Evolutionary conservation across 2,888 invertebrate species (phyloP).

Genomic region (Hoplodrina blanda): DNA sequence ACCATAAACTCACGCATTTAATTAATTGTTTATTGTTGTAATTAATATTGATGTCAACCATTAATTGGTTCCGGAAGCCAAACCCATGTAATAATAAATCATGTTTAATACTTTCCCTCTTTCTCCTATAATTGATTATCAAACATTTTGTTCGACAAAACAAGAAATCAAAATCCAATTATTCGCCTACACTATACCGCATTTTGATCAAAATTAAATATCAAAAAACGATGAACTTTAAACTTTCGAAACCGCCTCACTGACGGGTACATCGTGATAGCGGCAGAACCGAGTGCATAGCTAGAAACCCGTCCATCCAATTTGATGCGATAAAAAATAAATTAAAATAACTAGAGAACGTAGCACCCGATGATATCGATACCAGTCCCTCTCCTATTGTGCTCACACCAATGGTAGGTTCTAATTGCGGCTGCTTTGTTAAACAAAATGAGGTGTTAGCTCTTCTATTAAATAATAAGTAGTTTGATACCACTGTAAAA

Average conservation of each 20-base stretch:
- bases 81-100: constrained; percentile 40
- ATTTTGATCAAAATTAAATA: constrained; percentile 77
- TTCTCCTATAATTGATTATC: constrained; percentile 2
- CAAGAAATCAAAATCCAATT: constrained; percentile 57
- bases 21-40: constrained; percentile 21
- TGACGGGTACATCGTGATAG: constrained; percentile 82
- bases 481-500: constrained; percentile 78
- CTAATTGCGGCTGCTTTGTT: constrained; percentile 89
- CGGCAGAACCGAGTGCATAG: constrained; percentile 78
- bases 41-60: constrained; percentile 36
- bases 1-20: constrained; percentile 19
- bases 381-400: constrained; percentile 84
- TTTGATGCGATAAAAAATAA: constrained; percentile 89
- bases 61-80: constrained; percentile 42
- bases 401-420: constrained; percentile 82
- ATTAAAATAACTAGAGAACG: constrained; percentile 86
- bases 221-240: constrained; percentile 85
- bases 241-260: constrained; percentile 79
- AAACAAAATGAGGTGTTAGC: constrained; percentile 90
- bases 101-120: constrained; percentile 24
- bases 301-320: constrained; percentile 85
- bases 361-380: constrained; percentile 86
- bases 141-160: constrained; percentile 30
- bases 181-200: constrained; percentile 58
- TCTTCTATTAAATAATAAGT: constrained; percentile 89